phyloP scores from a whole-genome alignment of 2,888 invertebrate genomes.

The Caenorhabditis imperialis region DNA sequence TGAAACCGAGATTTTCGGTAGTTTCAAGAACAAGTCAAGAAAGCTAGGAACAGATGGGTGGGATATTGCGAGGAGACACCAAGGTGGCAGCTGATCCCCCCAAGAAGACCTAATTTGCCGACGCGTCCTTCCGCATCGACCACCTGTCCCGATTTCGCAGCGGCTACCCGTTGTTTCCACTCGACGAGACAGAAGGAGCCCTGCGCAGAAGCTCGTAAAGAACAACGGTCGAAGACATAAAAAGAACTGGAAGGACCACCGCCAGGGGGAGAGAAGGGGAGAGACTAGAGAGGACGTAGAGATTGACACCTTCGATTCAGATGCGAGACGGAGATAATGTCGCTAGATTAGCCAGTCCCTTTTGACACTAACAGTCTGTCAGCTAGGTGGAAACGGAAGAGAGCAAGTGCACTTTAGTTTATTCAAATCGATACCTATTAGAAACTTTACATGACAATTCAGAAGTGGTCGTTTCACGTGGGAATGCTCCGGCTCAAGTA shows the following conservation, averaged over 20 bases:
- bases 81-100: constrained; percentile 46
- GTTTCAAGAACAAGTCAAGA: constrained; percentile 34
- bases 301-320: constrained; percentile 35
- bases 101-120: constrained; percentile 40
- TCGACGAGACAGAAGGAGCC: constrained; percentile 23
- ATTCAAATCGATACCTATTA: neutral
- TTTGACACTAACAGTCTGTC: constrained; percentile 19
- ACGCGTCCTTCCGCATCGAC: constrained; percentile 21
- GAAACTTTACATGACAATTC: constrained; percentile 14
- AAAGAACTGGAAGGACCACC: constrained; percentile 11
- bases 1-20: constrained; percentile 29
- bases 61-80: too few relatives aligned
- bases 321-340: constrained; percentile 44
- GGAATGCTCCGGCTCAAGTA: constrained; percentile 1
- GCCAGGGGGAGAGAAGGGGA: constrained; percentile 9
- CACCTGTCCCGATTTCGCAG: constrained; percentile 32
- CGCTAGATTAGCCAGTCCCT: constrained; percentile 35
- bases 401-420: constrained; percentile 12
- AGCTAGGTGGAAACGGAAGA: constrained; percentile 12
- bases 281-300: constrained; percentile 11
- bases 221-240: constrained; percentile 31
- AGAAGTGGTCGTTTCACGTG: constrained; percentile 1
- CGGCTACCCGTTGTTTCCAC: constrained; percentile 31
- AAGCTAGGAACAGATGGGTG: too few relatives aligned
- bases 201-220: constrained; percentile 43